Evolutionary conservation across 2,888 invertebrate genomes (phyloP), one percentile per base, ranked within the genome.

Genomic region (Acrobasis consociella): DNA sequence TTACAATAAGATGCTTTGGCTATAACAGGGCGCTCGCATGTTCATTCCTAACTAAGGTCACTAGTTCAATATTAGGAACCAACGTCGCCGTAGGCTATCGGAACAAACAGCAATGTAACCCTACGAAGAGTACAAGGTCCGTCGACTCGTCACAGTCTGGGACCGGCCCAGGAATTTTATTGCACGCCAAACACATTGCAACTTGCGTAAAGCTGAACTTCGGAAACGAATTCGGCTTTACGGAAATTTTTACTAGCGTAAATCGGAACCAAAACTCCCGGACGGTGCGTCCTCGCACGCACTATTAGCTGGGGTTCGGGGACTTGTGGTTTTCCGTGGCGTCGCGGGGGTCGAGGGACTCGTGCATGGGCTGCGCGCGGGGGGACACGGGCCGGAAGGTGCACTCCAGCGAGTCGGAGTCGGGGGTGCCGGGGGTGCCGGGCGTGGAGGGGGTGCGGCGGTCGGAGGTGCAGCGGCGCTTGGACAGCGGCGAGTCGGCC

Each of bases 1-100:
- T 82, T 91, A 91, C 90, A 91, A 81, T 89, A 89, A 88, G 80
- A 87, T 90, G 89, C 91, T 91, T 91, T 91, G 91, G 91, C 91
- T 91, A 90, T 82, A 78, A 82, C 78, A 85, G 91, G 89, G 89
- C 79, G 79, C 77, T 80, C 77, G 78, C 80, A 64, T 73, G 75
- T 67, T 73, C 66, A 63, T 74, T 71, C 69, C 69, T 70, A 69
- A 68, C 70, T 69, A 65, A 58, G 58, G 7, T 58, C 58, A 68
- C 74, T 72, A 81, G 81, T 82, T 79, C 79, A 69, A 74, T 78
- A 70, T 72, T 82, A 81, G 82, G 83, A 83, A 84, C 82, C 73
- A 73, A 75, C 65, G 67, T 72, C 65, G 70, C 71, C 72, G 69
- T 74, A 71, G 73, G 73, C 75, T 76, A 72, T 70, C 64, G 72